Conservation (phyloP, 2,113 vertebrate genomes). For the Peromyscus maniculatus region DNA sequence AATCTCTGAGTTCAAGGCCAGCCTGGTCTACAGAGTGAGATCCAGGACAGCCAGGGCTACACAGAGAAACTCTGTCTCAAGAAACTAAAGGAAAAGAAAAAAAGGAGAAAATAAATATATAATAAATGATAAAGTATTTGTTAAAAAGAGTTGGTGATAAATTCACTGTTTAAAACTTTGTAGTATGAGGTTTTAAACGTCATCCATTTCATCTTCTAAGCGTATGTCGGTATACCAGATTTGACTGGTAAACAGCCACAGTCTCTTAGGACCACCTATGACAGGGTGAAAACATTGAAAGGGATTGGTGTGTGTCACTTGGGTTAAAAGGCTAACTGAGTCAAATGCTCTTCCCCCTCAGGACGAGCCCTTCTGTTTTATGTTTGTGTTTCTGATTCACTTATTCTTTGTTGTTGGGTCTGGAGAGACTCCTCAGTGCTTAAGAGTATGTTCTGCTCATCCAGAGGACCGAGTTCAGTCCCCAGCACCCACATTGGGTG, state of each 20-base stretch:
- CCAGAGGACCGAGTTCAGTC: background rate
- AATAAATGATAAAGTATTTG: too few species aligned
- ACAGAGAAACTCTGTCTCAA: too few species aligned
- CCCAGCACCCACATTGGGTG: background rate
- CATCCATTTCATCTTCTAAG: conserved; percentile 56
- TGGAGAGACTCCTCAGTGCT: background rate
- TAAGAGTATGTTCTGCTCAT: background rate
- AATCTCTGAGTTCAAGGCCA: too few species aligned
- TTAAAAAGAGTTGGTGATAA: background rate
- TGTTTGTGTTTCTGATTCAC: background rate
- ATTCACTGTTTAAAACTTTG: conserved; percentile 53
- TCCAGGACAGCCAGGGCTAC: too few species aligned
- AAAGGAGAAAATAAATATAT: too few species aligned
- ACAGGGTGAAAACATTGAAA: conserved; percentile 1
- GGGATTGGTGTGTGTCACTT: conserved; percentile 9
- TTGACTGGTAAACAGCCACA: conserved; percentile 14
- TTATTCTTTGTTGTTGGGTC: background rate
- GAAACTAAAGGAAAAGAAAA: background rate
- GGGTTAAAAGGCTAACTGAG: background rate
- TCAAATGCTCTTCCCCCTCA: background rate
- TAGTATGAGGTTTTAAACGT: background rate
- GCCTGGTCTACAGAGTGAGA: too few species aligned
- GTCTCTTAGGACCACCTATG: background rate
- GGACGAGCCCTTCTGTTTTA: conserved; percentile 31
- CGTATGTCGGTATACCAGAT: conserved; percentile 20